Evolutionary conservation across 2,888 invertebrate genomes (phyloP).

Genomic region (Rhamnusium bicolor): DNA sequence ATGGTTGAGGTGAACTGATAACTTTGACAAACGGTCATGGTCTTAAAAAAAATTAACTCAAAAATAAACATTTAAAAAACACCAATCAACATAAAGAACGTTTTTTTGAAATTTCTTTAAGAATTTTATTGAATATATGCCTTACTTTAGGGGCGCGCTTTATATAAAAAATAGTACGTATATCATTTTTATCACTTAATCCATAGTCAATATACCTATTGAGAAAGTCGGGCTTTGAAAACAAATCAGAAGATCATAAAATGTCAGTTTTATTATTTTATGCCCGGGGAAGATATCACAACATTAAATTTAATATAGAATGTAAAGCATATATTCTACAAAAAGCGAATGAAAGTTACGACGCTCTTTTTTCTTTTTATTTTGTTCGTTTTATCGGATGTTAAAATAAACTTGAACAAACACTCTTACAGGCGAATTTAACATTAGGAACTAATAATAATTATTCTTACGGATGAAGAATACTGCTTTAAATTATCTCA

Average conservation of each 20-base stretch:
- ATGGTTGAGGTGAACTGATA: no score
- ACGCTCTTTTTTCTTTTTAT: conserved; percentile 13
- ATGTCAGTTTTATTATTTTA: conserved; percentile 24
- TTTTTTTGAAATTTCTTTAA: no score
- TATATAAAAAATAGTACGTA: background rate
- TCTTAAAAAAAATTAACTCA: no score
- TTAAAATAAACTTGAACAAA: conserved; percentile 13
- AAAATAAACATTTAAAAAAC: no score
- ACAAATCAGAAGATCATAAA: conserved; percentile 29
- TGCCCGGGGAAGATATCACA: conserved; percentile 16
- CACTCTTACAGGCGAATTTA: background rate
- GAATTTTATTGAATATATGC: no score
- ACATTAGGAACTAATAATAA: background rate
- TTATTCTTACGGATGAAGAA: background rate
- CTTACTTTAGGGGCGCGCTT: no score
- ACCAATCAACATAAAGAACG: no score
- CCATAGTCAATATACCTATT: conserved; percentile 11
- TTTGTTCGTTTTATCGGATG: conserved; percentile 8
- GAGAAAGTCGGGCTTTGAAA: conserved; percentile 8
- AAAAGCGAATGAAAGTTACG: conserved; percentile 4
- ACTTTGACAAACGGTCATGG: no score
- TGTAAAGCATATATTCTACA: conserved; percentile 19
- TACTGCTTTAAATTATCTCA: background rate
- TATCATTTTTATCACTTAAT: conserved; percentile 25
- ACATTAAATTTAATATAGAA: conserved; percentile 33